Base-by-base conservation (phyloP, 1,140 invertebrate species). In the Propsilocerus akamusi region DNA sequence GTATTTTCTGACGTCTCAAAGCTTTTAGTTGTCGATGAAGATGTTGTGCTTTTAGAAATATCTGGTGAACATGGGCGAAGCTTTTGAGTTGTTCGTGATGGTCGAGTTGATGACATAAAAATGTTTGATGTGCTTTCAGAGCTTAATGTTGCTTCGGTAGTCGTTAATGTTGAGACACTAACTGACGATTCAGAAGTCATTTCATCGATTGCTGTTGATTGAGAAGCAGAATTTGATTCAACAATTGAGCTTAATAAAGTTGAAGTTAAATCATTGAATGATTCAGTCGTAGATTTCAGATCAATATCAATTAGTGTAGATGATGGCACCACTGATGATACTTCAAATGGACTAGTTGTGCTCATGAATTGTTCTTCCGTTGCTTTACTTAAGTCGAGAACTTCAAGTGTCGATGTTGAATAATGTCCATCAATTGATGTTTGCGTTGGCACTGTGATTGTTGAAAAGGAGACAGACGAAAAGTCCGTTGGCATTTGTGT, bases 221-320 rank as follows among this genome's bases (percentile, higher is more conserved):
- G 28, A 3, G 6, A 47, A 22, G 49, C n/a, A 5, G 37, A 25
- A 26, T 47, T 48, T n/a, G 25, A 46, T 47, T 54, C 52, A 22
- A 37, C 46, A 8, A 37, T n/a, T n/a, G n/a, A n/a, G n/a, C n/a
- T n/a, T n/a, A n/a, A n/a, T n/a, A n/a, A n/a, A n/a, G n/a, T 49
- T 11, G 48, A 26, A 26, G 51, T 20, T 24, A 49, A 17, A 23
- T 47, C 37, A 3, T 11, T 22, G 25, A 52, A 49, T 48, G 46
- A 37, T 50, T 50, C 12, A 20, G 30, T 52, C 41, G 49, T 53
- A 47, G 51, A 30, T 48, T 49, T 20, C 28, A 50, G 14, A 12
- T 24, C 47, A 55, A 46, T 52, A 51, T 53, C 52, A 55, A 49
- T 49, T 48, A 52, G 51, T 37, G 37, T 50, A 28, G 52, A 30